A percentile compares a stretch with the other conserved stretches of the same genome.
These are phyloP conservation scores for Miichthys miiuy DNA, from an alignment of 2,797 vertebrate species.

Conservation along the genomic window DNA sequence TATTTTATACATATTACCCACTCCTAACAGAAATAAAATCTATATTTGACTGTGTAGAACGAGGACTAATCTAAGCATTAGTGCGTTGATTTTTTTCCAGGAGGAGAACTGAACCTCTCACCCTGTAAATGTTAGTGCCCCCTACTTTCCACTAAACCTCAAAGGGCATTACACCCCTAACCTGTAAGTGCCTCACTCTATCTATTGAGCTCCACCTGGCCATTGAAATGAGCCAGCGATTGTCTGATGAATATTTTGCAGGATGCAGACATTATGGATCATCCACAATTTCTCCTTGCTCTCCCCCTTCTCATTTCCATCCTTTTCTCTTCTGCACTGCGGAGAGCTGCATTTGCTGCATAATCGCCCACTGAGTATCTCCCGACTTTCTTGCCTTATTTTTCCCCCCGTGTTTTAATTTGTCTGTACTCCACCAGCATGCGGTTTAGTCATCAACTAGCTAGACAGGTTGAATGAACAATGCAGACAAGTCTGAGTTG, in stretches of 20 bases:
- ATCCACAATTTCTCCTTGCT: constrained; percentile 49
- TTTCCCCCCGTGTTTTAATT: constrained; percentile 48
- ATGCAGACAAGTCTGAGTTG: constrained; percentile 35
- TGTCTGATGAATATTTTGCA: constrained; percentile 48
- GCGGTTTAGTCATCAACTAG: constrained; percentile 45
- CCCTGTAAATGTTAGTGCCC: neutral
- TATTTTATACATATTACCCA: neutral
- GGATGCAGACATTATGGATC: constrained; percentile 61
- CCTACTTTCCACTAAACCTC: neutral
- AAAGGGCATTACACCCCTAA: constrained; percentile 37
- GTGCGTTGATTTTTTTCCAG: neutral
- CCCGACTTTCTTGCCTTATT: constrained; percentile 58
- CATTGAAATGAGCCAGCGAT: constrained; percentile 7
- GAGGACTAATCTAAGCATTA: neutral
- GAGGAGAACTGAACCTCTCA: constrained; percentile 8
- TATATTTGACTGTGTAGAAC: neutral
- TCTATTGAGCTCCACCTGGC: constrained; percentile 21
- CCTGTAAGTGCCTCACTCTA: constrained; percentile 27
- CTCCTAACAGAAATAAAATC: neutral
- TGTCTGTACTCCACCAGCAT: constrained; percentile 34
- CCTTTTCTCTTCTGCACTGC: constrained; percentile 77
- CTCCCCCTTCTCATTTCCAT: constrained; percentile 66
- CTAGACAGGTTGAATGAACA: constrained; percentile 32
- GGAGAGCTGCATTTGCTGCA: constrained; percentile 79
- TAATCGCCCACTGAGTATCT: constrained; percentile 77